Evolutionary conservation across 2,797 vertebrate genomes (phyloP).

Genomic region (Crenuchus spilurus): DNA sequence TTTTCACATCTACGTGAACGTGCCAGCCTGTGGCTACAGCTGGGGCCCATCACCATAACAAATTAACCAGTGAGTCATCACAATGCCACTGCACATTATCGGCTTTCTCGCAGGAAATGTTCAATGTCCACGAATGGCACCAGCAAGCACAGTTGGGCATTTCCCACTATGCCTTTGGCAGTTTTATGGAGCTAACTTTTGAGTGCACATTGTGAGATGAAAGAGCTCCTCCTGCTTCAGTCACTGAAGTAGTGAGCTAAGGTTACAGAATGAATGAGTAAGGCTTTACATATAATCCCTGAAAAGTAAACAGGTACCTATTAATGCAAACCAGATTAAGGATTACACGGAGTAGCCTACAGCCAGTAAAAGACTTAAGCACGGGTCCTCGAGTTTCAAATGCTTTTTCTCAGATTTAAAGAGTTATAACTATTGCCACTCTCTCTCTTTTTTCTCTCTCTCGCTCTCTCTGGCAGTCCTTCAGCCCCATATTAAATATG

Average conservation of each 20-base stretch:
- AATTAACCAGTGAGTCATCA: constrained; percentile 65
- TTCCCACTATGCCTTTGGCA: constrained; percentile 1
- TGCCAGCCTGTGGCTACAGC: constrained; percentile 66
- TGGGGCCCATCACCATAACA: constrained; percentile 63
- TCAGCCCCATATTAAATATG: constrained; percentile 75
- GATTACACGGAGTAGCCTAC: constrained; percentile 28
- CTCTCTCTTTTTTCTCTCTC: constrained; percentile 42
- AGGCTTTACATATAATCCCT: constrained; percentile 23
- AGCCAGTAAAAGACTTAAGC: constrained; percentile 45
- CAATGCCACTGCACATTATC: constrained; percentile 63
- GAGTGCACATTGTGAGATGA: neutral
- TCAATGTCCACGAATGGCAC: constrained; percentile 51
- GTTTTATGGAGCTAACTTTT: neutral
- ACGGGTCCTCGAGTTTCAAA: constrained; percentile 36
- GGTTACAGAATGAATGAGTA: constrained; percentile 13
- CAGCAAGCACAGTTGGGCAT: constrained; percentile 22
- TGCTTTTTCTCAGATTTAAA: constrained; percentile 19
- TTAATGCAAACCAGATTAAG: constrained; percentile 48
- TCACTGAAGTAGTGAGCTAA: neutral
- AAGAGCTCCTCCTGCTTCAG: neutral
- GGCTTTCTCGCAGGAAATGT: constrained; percentile 55
- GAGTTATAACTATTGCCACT: constrained; percentile 34
- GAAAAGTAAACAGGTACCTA: constrained; percentile 44
- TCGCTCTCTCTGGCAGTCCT: constrained; percentile 65
- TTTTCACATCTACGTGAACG: constrained; percentile 58